Evolutionary conservation across 2,888 invertebrate genomes (phyloP), one percentile per base, ranked within the genome.

Genomic region (Acleris cristana): DNA sequence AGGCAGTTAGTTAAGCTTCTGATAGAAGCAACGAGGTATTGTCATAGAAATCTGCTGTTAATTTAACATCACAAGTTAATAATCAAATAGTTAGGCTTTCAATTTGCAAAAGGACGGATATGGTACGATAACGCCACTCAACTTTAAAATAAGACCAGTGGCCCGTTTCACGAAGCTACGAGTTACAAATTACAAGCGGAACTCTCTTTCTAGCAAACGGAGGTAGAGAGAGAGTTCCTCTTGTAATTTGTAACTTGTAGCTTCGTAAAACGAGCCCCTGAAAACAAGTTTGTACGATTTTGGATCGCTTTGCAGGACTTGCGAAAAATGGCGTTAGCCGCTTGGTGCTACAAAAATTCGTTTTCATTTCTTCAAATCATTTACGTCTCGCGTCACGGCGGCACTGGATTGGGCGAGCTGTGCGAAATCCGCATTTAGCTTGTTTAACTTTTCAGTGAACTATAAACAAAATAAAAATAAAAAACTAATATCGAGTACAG

Each of bases 371-470:
- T 64, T 51, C 12, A 58, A 1, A 45, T 64, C 63, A 14, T 55
- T 30, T 40, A 45, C n/a, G 16, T 49, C 16, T 30, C 52, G 34
- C 16, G 58, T 62, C 30, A 69, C 66, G 12, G 62, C 54, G 30
- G 55, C 54, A 21, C 51, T 54, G 19, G 62, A 53, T 34, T 58
- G 49, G 21, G 70, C 62, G n/a, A 70, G 70, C 14, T 70, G 51
- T 6, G 62, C 58, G 21, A 70, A 68, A 6, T 68, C 70, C n/a
- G 87, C 88, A 49, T 86, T 87, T n/a, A 92, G 73, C 65, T 87
- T 86, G 68, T 85, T 87, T 62, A 92, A 81, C 66, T 83, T 87
- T 65, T 88, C 90, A 4, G 85, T 81, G 64, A 85, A 87, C 92
- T 92, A 80, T 45, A 88, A 64, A 52, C 45, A 0, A 54, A 52